phyloP scores from a whole-genome alignment of 64 coral and sea anemone species.

The Catalaphyllia jardinei region DNA sequence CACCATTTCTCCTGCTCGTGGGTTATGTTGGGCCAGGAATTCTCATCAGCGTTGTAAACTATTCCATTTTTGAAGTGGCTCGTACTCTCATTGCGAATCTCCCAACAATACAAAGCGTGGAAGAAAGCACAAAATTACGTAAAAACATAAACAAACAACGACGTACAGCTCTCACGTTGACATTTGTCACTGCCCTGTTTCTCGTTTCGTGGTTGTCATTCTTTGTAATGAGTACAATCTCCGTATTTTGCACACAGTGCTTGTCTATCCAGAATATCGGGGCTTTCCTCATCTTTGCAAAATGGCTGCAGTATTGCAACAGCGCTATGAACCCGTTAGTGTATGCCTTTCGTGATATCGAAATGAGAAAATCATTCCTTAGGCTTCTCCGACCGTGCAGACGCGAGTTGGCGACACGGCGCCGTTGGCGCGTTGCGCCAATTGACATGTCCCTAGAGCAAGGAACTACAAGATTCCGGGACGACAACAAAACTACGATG shows the following conservation, averaged over 20 bases:
- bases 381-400: conserved; percentile 43
- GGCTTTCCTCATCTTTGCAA: conserved; percentile 30
- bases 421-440: neutral
- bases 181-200: conserved; percentile 48
- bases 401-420: neutral
- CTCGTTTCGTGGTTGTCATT: conserved; percentile 56
- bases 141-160: conserved; percentile 46
- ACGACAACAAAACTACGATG: neutral
- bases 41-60: conserved; percentile 51
- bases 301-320: conserved; percentile 68
- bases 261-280: neutral
- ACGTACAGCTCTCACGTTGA: conserved; percentile 45
- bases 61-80: conserved; percentile 60
- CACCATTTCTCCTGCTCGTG: conserved; percentile 20
- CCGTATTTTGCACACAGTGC: conserved; percentile 12
- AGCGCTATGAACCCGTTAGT: conserved; percentile 63
- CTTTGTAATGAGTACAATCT: conserved; percentile 39
- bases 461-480: neutral
- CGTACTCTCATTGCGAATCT: conserved; percentile 21
- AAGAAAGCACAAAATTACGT: conserved; percentile 10
- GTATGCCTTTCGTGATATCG: conserved; percentile 54
- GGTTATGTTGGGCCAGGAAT: conserved; percentile 40
- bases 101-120: neutral
- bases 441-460: neutral
- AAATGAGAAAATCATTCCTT: conserved; percentile 58